These are phyloP conservation scores for Hirtodrosophila cameraria DNA, from an alignment of 2,888 invertebrate species.

Conservation along the genomic window DNA sequence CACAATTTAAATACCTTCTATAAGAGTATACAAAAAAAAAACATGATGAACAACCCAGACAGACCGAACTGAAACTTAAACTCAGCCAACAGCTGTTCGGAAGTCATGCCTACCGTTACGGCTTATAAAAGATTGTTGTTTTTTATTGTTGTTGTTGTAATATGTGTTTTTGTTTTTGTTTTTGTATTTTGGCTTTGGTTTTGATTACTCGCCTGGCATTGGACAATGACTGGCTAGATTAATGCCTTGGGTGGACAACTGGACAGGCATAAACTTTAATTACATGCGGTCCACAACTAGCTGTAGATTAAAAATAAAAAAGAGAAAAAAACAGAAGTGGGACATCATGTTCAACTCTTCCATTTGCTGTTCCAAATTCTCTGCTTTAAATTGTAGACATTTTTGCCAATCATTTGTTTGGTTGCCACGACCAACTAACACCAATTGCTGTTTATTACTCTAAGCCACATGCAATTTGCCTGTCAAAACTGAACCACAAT, in stretches of 20 bases:
- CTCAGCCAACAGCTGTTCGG: constrained; percentile 59
- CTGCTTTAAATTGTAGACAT: constrained; percentile 47
- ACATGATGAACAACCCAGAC: constrained; percentile 40
- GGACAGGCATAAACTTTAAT: constrained; percentile 57
- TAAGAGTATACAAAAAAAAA: no score
- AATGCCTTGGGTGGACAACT: constrained; percentile 55
- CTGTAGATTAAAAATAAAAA: constrained; percentile 9
- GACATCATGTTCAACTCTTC: constrained; percentile 26
- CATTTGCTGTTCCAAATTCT: constrained; percentile 30
- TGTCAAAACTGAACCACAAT: constrained; percentile 65
- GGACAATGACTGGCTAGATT: constrained; percentile 65
- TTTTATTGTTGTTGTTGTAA: constrained; percentile 5
- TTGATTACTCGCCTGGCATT: constrained; percentile 46
- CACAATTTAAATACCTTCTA: no score
- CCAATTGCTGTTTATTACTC: constrained; percentile 74
- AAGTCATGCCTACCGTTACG: constrained; percentile 64
- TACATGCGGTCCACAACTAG: constrained; percentile 27
- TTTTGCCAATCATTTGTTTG: constrained; percentile 53
- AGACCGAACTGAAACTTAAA: constrained; percentile 17
- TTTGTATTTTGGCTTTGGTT: neutral
- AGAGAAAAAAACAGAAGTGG: constrained; percentile 33
- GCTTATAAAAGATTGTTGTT: constrained; percentile 55
- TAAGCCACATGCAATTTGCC: constrained; percentile 71
- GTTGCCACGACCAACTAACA: constrained; percentile 66
- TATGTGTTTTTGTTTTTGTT: neutral